phyloP scores from a whole-genome alignment of 2,888 invertebrate species.

The Xanthia icteritia region DNA sequence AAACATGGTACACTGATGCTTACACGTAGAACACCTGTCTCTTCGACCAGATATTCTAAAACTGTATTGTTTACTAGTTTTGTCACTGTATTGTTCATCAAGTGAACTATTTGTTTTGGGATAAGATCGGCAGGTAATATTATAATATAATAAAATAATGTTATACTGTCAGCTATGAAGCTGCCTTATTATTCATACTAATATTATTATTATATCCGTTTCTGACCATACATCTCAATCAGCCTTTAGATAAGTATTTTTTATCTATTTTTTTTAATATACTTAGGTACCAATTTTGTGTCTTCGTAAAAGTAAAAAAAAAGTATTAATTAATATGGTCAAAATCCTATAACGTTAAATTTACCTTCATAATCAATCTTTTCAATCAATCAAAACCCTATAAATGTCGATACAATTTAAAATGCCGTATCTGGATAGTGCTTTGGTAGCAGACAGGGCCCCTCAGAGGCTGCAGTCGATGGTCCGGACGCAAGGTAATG shows the following conservation, averaged over 20 bases:
- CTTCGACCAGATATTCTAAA: not conserved
- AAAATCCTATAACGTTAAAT: not conserved
- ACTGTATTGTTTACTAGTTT: not conserved
- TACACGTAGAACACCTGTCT: slow-evolving; percentile 15
- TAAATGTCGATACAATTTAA: slow-evolving; percentile 31
- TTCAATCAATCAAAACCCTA: not conserved
- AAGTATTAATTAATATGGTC: not conserved
- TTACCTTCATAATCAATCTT: not conserved
- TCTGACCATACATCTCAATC: too few species aligned
- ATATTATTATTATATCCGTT: too few species aligned
- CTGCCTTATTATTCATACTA: too few species aligned
- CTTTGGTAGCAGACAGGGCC: slow-evolving; percentile 10
- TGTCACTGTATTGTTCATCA: not conserved
- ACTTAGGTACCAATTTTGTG: too few species aligned
- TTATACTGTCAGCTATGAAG: too few species aligned
- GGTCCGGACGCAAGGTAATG: slow-evolving; percentile 34
- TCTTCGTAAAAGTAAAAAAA: too few species aligned
- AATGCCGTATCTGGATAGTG: slow-evolving; percentile 31
- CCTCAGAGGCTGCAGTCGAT: slow-evolving; percentile 30
- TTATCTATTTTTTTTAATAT: too few species aligned
- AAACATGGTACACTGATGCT: slow-evolving; percentile 8
- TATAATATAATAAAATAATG: too few species aligned
- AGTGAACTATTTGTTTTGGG: not conserved
- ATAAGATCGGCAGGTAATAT: not conserved
- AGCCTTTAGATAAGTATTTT: too few species aligned